Evolutionary conservation across 2,888 invertebrate species (phyloP), one percentile per base, ranked within the genome.

Genomic region (Toxonevra muliebris): DNA sequence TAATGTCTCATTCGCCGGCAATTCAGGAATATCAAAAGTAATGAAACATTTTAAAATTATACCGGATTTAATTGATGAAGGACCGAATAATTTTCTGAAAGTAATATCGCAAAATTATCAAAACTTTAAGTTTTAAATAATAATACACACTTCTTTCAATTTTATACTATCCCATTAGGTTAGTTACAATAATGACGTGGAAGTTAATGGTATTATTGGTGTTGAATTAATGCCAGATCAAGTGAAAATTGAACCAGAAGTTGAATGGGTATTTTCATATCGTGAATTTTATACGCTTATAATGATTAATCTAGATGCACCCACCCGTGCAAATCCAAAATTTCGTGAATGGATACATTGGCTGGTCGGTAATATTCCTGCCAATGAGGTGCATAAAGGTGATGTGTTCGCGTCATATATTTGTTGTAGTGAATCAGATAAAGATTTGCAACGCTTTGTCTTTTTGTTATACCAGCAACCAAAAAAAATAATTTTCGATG

Each of bases 271-370:
- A 12, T 73, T 79, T 0, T 78, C 80, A 3, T 65, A 75, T 4
- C 73, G 75, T 48, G 71, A 76, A 0, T 77, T 79, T n/a, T 85
- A 85, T 55, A 82, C 85, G 0, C 66, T 85, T 0, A 69, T 84
- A 30, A 74, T 85, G 66, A 82, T 84, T 87, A 97, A 97, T 87
- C 97, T 96, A 0, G 97, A 97, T 87, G 96, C 96, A 10, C 97
- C 97, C 0, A 93, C 92, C 75, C 90, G 96, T 65, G 83, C 88
- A 52, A 89, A 92, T 11, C 96, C 95, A 0, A 92, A 87, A 73
- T 91, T 88, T 82, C 89, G 96, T 43, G 96, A 97, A 84, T 96
- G 93, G 92, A 93, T 93, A 80, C 96, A 97, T 83, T 97, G 96
- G 96, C 85, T 96, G n/a, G 92, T 97, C 1, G 93, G 89, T 40